Evolutionary conservation across 1,140 invertebrate species (phyloP), one percentile per base, ranked within the genome.

Genomic region (Zophobas atratus): DNA sequence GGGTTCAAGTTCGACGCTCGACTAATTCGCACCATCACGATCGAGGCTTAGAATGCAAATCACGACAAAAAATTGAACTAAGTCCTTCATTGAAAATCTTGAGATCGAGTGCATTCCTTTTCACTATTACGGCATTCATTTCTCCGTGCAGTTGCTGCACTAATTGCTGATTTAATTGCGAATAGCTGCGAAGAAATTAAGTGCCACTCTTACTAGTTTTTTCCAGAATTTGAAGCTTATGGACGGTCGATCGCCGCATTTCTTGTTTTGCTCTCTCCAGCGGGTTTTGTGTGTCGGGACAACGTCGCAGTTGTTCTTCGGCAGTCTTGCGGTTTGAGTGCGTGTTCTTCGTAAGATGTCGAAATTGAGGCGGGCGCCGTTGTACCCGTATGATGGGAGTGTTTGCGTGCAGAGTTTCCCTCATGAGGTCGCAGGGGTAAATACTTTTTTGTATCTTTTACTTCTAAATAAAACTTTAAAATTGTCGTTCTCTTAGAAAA

Each of bases 351-450:
- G 0, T 20, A 55, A 77, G 20, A 88, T 88, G 87, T 88, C 86
- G 4, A 88, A 88, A 79, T 81, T 88, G 60, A 80, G 87, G 70
- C 77, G 87, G 57, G 81, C 86, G 5, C 82, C 87, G 8, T 81
- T 88, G 32, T 87, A 88, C 79, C 85, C 84, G 0, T 82, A 80
- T 43, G 81, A 83, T 36, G 57, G 83, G 63, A 78, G 79, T 72
- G 75, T 79, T n/a, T 79, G 76, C 36, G 38, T 72, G 41, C 48
- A 71, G 55, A 67, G 34, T 6, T 70, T 72, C 35, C 38, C 60
- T 32, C 60, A 43, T 32, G 60, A 67, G 0, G 49, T 51, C 2
- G 1, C 60, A 32, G 57, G 35, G 3, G 60, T 67, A 36, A 67
- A 39, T 67, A 1, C 2, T 34, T 33, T 55, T 34, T 55, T 8